Base-by-base conservation (phyloP, 2,888 invertebrate species). In the Blastobasis adustella region DNA sequence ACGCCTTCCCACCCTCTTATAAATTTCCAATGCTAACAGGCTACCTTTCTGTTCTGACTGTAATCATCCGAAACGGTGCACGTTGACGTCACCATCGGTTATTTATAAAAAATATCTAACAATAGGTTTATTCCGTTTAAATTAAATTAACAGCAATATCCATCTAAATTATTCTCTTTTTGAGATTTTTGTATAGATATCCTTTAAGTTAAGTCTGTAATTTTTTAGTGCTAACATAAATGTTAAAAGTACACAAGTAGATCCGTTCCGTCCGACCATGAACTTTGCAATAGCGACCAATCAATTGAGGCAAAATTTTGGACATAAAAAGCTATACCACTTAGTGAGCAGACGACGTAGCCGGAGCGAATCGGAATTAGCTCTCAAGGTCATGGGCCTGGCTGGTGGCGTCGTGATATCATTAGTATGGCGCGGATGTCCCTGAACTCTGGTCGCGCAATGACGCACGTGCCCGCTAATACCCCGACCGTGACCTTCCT, bases 351-450 rank as follows among this genome's bases (percentile, higher is more conserved):
- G 78, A 83, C 82, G 67, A 69, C 83, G 81, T 82, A 80, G 79
- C 78, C 79, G 69, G 73, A 79, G 70, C 79, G 79, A 77, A 79
- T 82, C 82, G 77, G 79, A 83, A 82, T 86, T 82, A 82, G 78
- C 76, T 77, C 76, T 71, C 82, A 85, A 86, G 87, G 86, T 75
- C 81, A 68, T 61, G 23, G 23, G 23, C 23, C 23, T 23, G 23
- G 23, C 23, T 23, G 23, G 64, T 59, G 70, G 68, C 71, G 60
- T 71, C 80, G 75, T 82, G 80, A 85, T 85, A 84, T 86, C 85
- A 86, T 83, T 84, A 83, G 78, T 78, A 74, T 82, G 80, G 82
- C 76, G 76, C 63, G 73, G 59, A 66, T 82, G 87, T 79, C 87
- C 87, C 75, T 87, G 87, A 88, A 88, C 87, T 79, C 79, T 65